Evolutionary conservation across 2,888 invertebrate species (phyloP).

Genomic region (Napeogenes inachia): DNA sequence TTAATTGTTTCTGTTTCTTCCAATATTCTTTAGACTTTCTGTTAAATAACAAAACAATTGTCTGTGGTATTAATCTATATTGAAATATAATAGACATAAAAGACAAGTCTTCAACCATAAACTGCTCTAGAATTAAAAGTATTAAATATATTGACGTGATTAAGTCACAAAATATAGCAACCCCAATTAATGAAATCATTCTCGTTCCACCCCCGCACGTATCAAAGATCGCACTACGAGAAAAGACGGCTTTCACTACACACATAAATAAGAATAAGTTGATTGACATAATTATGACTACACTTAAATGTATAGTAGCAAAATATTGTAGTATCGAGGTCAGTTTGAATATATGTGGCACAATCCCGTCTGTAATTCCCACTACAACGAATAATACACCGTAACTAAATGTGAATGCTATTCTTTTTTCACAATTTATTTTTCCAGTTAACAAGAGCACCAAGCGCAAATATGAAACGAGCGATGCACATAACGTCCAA

Average conservation of each 20-base stretch:
- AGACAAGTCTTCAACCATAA: neutral
- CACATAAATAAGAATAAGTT: constrained; percentile 23
- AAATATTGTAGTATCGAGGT: neutral
- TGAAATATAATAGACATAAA: constrained; percentile 2
- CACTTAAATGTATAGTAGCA: constrained; percentile 4
- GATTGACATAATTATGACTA: constrained; percentile 15
- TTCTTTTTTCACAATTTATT: constrained; percentile 23
- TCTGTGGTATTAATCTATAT: constrained; percentile 21
- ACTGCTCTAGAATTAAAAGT: neutral
- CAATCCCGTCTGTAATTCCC: constrained; percentile 16
- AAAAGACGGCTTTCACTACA: constrained; percentile 17
- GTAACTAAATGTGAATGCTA: constrained; percentile 18
- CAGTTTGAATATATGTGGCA: constrained; percentile 10
- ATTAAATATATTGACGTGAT: constrained; percentile 11
- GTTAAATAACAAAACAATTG: constrained; percentile 25
- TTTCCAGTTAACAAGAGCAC: constrained; percentile 26
- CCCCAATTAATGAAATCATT: constrained; percentile 10
- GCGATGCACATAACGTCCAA: constrained; percentile 28
- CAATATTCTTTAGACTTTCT: constrained; percentile 26
- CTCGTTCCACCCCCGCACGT: constrained; percentile 4
- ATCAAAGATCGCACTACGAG: constrained; percentile 8
- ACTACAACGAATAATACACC: constrained; percentile 16
- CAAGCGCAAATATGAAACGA: constrained; percentile 28
- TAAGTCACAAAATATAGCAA: constrained; percentile 26
- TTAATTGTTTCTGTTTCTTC: constrained; percentile 12